These are phyloP conservation scores for Perca flavescens DNA, from an alignment of 2,113 vertebrate species.

Conservation along the genomic window DNA sequence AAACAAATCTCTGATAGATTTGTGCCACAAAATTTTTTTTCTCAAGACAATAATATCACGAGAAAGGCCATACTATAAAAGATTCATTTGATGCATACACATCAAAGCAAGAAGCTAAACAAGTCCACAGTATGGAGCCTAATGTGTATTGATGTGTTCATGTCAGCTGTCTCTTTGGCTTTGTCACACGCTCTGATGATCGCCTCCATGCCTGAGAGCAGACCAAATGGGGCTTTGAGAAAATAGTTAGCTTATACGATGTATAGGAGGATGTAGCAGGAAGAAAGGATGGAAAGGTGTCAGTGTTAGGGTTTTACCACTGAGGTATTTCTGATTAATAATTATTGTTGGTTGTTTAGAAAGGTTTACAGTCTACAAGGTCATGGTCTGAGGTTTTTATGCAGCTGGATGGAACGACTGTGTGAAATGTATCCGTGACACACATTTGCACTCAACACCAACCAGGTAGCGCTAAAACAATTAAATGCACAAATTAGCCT, in stretches of 20 bases:
- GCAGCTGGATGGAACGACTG: not conserved
- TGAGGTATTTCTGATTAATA: not conserved
- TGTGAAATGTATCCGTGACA: constrained; percentile 5
- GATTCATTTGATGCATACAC: not conserved
- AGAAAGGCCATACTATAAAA: not conserved
- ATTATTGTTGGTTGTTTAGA: not conserved
- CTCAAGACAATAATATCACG: not conserved
- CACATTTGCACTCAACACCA: constrained; percentile 9
- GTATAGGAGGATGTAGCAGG: not conserved
- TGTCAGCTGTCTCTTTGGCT: constrained; percentile 51
- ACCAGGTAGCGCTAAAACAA: constrained; percentile 38
- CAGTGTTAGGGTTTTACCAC: not conserved
- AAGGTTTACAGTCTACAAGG: not conserved
- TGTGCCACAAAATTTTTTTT: not conserved
- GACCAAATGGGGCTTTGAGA: constrained; percentile 1
- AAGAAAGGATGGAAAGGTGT: not conserved
- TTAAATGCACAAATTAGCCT: constrained; percentile 53
- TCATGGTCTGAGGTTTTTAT: not conserved
- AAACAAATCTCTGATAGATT: constrained; percentile 7
- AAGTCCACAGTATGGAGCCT: constrained; percentile 11
- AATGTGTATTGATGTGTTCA: constrained; percentile 59
- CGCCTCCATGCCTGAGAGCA: constrained; percentile 14
- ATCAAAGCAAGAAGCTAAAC: constrained; percentile 17
- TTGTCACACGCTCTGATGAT: constrained; percentile 25
- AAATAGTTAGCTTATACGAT: not conserved